Base-by-base conservation (phyloP, 2,888 invertebrate species). In the Resseliella maxima region DNA sequence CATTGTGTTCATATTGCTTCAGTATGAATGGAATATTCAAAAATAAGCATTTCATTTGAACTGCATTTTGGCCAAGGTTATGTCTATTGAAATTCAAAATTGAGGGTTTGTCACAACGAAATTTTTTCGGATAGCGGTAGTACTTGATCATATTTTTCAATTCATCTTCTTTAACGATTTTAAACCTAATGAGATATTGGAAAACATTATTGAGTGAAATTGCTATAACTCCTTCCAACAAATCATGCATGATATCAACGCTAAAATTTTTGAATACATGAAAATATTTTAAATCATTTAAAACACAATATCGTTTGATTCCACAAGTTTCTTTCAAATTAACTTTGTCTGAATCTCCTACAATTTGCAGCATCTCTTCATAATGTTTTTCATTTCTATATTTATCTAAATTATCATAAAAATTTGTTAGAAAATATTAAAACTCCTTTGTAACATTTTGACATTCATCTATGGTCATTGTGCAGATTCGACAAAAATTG, bases 201-300 rank as follows among this genome's bases (percentile, higher is more conserved):
- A 86, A 85, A 21, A 86, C 59, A n/a, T 85, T 35, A 45, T 85
- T 87, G 0, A 87, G 21, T 64, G 85, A 86, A 85, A 85, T 64
- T n/a, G 85, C 85, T 38, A 59, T 85, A n/a, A 85, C 81, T 27
- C 87, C 87, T 50, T 87, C 87, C 18, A 81, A 21, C 12, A 85
- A 72, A 59, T 87, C 86, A 27, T 87, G 87, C 85, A 87, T 85
- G 3, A 85, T 85, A 83, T 87, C 87, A n/a, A 86, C 85, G 87
- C 87, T 46, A 10, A 86, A 64, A 15, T 85, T 85, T 18, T 81
- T 50, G 50, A 86, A 87, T 45, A 38, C 59, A 24, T 86, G 15
- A 41, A 45, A 86, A 86, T 86, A 86, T 21, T 86, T 38, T 85
- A 87, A 85, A 36, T 85, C 46, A 86, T 87, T 87, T 31, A 85